phyloP scores from a whole-genome alignment of 2,888 invertebrate species.

The Drosophila infuscata region DNA sequence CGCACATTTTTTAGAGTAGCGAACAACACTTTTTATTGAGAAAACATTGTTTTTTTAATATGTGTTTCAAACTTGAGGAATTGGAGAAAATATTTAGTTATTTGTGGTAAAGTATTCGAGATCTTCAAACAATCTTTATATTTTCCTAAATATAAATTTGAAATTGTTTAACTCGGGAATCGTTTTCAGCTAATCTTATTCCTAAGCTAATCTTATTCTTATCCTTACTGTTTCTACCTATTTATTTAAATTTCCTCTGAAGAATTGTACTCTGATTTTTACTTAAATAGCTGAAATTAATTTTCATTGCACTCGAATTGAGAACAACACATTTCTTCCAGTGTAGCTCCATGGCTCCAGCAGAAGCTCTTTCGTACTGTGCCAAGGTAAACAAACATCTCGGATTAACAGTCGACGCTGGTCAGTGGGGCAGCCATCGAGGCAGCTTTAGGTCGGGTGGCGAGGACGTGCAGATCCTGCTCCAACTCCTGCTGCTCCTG shows the following conservation, averaged over 20 bases:
- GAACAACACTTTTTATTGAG: neutral
- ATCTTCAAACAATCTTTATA: neutral
- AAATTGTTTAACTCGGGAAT: neutral
- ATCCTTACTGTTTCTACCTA: too few relatives aligned
- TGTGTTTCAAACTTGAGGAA: neutral
- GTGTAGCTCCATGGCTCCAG: constrained; percentile 6
- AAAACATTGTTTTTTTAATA: neutral
- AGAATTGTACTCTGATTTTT: neutral
- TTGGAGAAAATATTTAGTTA: neutral
- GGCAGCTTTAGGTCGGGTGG: constrained; percentile 35
- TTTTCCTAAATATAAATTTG: neutral
- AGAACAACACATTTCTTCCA: neutral
- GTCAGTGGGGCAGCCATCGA: constrained; percentile 62
- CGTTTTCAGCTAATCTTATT: too few relatives aligned
- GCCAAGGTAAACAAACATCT: constrained; percentile 80
- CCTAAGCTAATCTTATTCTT: too few relatives aligned
- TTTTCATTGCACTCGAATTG: neutral
- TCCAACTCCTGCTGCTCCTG: neutral
- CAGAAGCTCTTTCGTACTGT: constrained; percentile 37
- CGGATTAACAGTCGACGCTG: constrained; percentile 79
- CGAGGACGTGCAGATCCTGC: constrained; percentile 39
- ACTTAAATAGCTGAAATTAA: neutral
- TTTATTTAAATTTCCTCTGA: too few relatives aligned
- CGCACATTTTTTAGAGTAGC: neutral
- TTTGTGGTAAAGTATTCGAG: neutral